Percentiles rank a stretch among this genome's conserved stretches.
phyloP scores from a whole-genome alignment of 1,140 invertebrate species.

The Eriosoma lanigerum region DNA sequence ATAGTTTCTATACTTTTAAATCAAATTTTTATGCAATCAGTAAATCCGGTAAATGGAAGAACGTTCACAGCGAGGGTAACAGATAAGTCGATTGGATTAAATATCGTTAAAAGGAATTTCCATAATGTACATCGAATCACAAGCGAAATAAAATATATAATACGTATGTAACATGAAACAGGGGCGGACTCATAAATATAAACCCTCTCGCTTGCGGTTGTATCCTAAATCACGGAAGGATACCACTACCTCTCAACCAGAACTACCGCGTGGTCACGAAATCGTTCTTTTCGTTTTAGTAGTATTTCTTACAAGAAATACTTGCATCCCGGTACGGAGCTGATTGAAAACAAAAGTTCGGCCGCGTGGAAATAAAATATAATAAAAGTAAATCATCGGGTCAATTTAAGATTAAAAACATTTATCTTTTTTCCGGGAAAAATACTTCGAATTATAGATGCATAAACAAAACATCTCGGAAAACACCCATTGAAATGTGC shows the following conservation, averaged over 20 bases:
- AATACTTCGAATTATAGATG: conserved; percentile 7
- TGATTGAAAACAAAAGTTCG: conserved; percentile 51
- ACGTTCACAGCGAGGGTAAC: neutral
- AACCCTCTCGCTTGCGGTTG: conserved; percentile 6
- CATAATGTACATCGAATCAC: conserved; percentile 10
- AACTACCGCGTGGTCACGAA: neutral
- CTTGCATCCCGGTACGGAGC: neutral
- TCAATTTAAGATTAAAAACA: conserved; percentile 51
- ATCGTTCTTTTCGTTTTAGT: neutral
- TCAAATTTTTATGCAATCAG: neutral
- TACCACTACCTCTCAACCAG: neutral
- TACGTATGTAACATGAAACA: neutral
- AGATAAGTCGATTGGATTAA: conserved; percentile 31
- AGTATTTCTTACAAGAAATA: neutral
- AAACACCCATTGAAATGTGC: conserved; percentile 13
- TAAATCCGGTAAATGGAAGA: neutral
- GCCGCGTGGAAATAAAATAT: conserved; percentile 41
- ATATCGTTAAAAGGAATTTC: conserved; percentile 39
- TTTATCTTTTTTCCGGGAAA: conserved; percentile 37
- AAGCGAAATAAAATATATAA: conserved; percentile 10
- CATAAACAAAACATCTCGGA: conserved; percentile 31
- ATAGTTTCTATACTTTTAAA: neutral
- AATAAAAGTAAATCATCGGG: conserved; percentile 44
- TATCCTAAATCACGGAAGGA: conserved; percentile 48
- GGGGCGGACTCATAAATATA: conserved; percentile 40